These are phyloP conservation scores for Melinaea menophilus DNA, from an alignment of 2,888 invertebrate species.

Conservation along the genomic window DNA sequence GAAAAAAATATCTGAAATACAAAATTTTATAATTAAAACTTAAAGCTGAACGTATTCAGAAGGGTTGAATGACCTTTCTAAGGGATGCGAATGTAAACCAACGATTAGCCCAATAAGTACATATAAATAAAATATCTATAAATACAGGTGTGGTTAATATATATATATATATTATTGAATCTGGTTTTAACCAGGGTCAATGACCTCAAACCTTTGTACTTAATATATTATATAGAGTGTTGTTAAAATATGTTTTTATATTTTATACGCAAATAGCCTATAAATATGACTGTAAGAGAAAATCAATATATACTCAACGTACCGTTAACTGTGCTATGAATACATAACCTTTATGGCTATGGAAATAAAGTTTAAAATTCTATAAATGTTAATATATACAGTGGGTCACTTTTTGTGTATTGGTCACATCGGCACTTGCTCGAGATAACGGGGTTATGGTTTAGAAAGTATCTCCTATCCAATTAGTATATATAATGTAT, in stretches of 20 bases:
- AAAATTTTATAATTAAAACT: too few species aligned
- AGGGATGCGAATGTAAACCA: too few species aligned
- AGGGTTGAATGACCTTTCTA: too few species aligned
- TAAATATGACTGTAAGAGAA: constrained; percentile 26
- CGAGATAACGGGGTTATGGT: constrained; percentile 17
- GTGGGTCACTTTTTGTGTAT: constrained; percentile 71
- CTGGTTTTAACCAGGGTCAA: too few species aligned
- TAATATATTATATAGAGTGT: too few species aligned
- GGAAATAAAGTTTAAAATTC: constrained; percentile 19
- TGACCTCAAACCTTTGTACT: too few species aligned
- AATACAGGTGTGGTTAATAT: too few species aligned
- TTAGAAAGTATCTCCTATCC: constrained; percentile 15
- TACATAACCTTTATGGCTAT: constrained; percentile 20
- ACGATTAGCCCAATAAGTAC: too few species aligned
- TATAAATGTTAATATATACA: constrained; percentile 30
- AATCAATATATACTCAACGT: constrained; percentile 36
- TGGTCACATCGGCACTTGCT: constrained; percentile 42
- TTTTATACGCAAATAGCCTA: constrained; percentile 4
- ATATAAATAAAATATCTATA: too few species aligned
- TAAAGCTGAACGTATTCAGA: too few species aligned
- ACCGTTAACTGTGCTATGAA: constrained; percentile 51
- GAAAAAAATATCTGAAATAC: too few species aligned
- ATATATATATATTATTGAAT: too few species aligned
- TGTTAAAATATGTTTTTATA: neutral
- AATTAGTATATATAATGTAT: constrained; percentile 12